Conservation (phyloP, 2,113 vertebrate species). For the Emydocephalus ijimae region DNA sequence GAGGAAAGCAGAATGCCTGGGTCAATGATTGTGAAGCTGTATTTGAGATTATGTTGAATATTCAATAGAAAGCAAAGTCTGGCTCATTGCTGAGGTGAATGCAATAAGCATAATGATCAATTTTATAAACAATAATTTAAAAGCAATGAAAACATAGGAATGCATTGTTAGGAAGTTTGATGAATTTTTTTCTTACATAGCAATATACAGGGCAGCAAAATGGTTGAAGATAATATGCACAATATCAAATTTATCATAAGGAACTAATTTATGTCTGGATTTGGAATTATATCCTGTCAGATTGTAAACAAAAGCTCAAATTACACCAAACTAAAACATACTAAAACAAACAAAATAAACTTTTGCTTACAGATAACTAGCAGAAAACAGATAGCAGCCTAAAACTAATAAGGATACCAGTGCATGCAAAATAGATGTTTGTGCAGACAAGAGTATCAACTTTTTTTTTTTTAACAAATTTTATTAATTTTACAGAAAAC, state of each 20-base stretch:
- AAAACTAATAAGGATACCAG: too few relatives aligned
- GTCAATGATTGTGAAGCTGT: background rate
- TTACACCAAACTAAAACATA: background rate
- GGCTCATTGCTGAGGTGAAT: slow-evolving; percentile 28
- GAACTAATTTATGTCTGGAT: background rate
- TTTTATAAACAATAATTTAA: slow-evolving; percentile 24
- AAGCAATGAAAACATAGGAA: slow-evolving; percentile 5
- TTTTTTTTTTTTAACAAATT: too few relatives aligned
- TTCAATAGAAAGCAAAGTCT: background rate
- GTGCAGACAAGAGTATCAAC: too few relatives aligned
- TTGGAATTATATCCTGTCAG: background rate
- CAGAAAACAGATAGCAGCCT: too few relatives aligned
- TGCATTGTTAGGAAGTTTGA: slow-evolving; percentile 13
- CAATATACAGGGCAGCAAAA: background rate
- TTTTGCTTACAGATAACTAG: background rate
- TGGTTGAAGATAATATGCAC: background rate
- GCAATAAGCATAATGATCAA: slow-evolving; percentile 16
- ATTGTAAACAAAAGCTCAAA: background rate
- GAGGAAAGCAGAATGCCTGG: slow-evolving; percentile 2
- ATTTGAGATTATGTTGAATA: background rate
- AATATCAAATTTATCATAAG: background rate
- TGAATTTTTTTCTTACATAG: background rate
- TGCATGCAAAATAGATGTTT: too few relatives aligned
- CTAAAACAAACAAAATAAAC: background rate
- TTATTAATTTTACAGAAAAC: too few relatives aligned